Percentiles rank a stretch among this genome's conserved stretches.
Conservation (phyloP, 1,140 invertebrate genomes). For the Bombus superbus region DNA sequence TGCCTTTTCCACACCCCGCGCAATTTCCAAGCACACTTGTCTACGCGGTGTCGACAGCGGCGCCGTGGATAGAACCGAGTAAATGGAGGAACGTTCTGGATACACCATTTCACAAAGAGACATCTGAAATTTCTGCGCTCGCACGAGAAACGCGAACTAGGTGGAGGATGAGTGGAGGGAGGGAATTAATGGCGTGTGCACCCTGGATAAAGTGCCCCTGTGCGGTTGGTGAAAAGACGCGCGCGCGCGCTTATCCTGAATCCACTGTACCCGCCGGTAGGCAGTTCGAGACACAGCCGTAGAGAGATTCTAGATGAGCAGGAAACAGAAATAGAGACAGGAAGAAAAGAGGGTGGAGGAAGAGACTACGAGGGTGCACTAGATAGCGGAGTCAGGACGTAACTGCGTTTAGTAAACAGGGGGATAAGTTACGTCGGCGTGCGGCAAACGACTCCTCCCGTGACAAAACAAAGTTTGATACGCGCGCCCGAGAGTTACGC, state of each 20-base stretch:
- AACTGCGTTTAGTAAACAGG: constrained; percentile 81
- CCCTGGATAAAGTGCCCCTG: constrained; percentile 74
- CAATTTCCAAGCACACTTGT: constrained; percentile 68
- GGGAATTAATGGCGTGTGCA: constrained; percentile 77
- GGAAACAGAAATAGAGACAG: background rate
- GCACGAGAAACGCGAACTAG: constrained; percentile 9
- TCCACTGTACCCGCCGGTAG: background rate
- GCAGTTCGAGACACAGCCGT: background rate
- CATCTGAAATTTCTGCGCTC: constrained; percentile 71
- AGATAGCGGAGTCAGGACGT: constrained; percentile 35
- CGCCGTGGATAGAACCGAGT: constrained; percentile 56
- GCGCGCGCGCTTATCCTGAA: constrained; percentile 4
- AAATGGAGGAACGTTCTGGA: constrained; percentile 53
- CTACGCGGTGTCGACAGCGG: constrained; percentile 61
- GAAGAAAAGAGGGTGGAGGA: background rate
- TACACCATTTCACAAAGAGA: constrained; percentile 66
- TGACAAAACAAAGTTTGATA: constrained; percentile 80
- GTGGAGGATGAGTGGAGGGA: constrained; percentile 29
- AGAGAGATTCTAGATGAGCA: constrained; percentile 6
- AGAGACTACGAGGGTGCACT: constrained; percentile 14
- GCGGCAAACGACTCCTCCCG: constrained; percentile 70
- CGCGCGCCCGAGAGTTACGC: constrained; percentile 28
- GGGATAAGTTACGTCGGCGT: constrained; percentile 77
- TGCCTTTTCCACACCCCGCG: constrained; percentile 54
- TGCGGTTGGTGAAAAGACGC: constrained; percentile 26